Conservation (phyloP, 2,113 vertebrate species). For the Polypterus senegalus region DNA sequence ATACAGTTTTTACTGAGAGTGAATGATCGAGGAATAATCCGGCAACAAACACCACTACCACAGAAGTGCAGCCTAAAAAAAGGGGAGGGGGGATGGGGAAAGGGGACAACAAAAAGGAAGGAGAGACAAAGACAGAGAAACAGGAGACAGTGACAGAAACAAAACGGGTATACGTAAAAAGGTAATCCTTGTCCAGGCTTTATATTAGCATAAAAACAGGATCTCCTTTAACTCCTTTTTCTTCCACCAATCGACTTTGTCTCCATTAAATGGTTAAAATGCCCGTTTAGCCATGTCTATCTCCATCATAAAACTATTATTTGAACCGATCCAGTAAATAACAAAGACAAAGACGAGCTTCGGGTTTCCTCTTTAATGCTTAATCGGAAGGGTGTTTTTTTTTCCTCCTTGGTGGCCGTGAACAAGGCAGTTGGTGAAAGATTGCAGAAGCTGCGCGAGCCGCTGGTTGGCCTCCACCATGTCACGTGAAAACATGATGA, state of each 20-base stretch:
- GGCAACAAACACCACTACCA: too few species aligned
- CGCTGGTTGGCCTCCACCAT: slow-evolving; percentile 44
- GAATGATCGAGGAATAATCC: too few species aligned
- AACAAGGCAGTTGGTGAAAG: slow-evolving; percentile 37
- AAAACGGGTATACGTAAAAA: too few species aligned
- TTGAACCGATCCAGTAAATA: slow-evolving; percentile 25
- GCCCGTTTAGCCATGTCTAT: too few species aligned
- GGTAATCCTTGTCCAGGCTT: too few species aligned
- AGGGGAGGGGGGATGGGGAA: not conserved
- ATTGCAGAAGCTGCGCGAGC: slow-evolving; percentile 24
- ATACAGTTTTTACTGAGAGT: too few species aligned
- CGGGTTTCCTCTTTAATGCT: slow-evolving; percentile 25
- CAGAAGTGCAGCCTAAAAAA: not conserved
- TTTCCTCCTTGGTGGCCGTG: slow-evolving; percentile 30
- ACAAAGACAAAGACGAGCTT: slow-evolving; percentile 14
- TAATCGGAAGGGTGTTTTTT: slow-evolving; percentile 34
- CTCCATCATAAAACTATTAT: too few species aligned
- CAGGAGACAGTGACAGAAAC: not conserved
- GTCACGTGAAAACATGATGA: slow-evolving; percentile 57
- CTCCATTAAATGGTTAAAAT: too few species aligned
- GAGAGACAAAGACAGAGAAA: not conserved
- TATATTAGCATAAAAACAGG: too few species aligned
- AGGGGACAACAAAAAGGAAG: slow-evolving; percentile 7
- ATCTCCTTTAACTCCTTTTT: too few species aligned
- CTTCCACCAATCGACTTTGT: too few species aligned